Conservation (phyloP, 2,888 invertebrate species). For the Lasioglossum vierecki region DNA sequence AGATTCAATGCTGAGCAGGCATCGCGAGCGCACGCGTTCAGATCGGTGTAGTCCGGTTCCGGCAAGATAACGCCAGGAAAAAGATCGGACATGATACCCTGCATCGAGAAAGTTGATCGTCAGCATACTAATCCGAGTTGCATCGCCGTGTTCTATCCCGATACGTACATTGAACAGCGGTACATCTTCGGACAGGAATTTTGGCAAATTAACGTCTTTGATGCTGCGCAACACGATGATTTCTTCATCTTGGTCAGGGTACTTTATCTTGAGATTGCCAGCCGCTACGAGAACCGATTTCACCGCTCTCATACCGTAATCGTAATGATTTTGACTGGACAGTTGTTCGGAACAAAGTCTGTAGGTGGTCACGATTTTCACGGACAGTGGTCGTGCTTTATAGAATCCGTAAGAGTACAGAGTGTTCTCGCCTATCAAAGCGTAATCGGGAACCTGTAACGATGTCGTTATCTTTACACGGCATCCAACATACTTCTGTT, state of each 20-base stretch:
- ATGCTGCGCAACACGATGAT: constrained; percentile 87
- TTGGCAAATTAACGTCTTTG: constrained; percentile 88
- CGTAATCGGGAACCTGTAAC: constrained; percentile 86
- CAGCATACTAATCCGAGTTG: not conserved
- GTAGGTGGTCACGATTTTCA: constrained; percentile 88
- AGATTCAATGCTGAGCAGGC: constrained; percentile 90
- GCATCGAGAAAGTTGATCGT: constrained; percentile 58
- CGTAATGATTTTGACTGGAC: constrained; percentile 88
- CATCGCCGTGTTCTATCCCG: not conserved
- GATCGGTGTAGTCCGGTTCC: constrained; percentile 90
- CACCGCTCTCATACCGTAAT: constrained; percentile 89
- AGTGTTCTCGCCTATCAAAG: constrained; percentile 87
- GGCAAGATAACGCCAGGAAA: constrained; percentile 86
- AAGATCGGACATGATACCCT: constrained; percentile 88
- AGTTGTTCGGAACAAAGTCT: constrained; percentile 88
- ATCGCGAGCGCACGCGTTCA: constrained; percentile 88
- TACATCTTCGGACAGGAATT: constrained; percentile 86
- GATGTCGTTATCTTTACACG: not conserved
- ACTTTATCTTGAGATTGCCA: constrained; percentile 87
- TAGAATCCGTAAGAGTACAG: constrained; percentile 88
- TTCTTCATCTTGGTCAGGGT: constrained; percentile 87
- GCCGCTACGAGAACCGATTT: constrained; percentile 88
- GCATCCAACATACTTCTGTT: too few species aligned
- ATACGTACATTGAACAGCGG: constrained; percentile 85
- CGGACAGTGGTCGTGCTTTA: constrained; percentile 86